Conservation (phyloP, 1,140 invertebrate species). For the Leptinotarsa defecta region DNA sequence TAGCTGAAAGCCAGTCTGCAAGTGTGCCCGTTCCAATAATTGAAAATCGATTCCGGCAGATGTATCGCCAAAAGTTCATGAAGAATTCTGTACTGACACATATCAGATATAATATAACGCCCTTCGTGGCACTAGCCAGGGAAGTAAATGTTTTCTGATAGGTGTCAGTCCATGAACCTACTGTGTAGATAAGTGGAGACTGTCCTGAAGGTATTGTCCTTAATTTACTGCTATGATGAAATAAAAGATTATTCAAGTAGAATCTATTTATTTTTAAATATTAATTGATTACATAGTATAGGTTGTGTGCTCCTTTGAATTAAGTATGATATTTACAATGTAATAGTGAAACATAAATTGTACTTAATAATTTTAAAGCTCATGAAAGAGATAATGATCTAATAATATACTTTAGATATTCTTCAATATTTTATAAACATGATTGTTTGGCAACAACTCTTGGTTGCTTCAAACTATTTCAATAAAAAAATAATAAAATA, state of each 20-base stretch:
- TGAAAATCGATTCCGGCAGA: no score
- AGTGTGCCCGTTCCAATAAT: no score
- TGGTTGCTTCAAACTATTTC: constrained; percentile 13
- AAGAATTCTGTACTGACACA: no score
- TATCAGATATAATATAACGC: no score
- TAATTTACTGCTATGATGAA: no score
- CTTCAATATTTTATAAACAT: constrained; percentile 31
- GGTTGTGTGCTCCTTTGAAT: constrained; percentile 55
- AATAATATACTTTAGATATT: constrained; percentile 35
- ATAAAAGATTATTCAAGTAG: constrained; percentile 39
- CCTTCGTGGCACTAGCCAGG: no score
- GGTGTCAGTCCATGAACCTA: no score
- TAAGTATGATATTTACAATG: constrained; percentile 58
- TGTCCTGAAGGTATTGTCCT: no score
- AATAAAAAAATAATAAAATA: constrained; percentile 26
- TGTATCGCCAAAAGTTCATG: no score
- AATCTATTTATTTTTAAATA: constrained; percentile 58
- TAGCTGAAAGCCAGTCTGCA: no score
- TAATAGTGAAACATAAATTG: constrained; percentile 56
- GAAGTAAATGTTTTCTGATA: no score
- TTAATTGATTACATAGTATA: constrained; percentile 58
- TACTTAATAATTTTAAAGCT: constrained; percentile 55
- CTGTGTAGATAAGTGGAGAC: no score
- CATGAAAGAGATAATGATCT: constrained; percentile 42
- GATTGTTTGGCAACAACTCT: constrained; percentile 20